A percentile compares a stretch with the other conserved stretches of the same genome.
Conservation (phyloP, 2,797 vertebrate species). For the Rhynchotus rufescens region DNA sequence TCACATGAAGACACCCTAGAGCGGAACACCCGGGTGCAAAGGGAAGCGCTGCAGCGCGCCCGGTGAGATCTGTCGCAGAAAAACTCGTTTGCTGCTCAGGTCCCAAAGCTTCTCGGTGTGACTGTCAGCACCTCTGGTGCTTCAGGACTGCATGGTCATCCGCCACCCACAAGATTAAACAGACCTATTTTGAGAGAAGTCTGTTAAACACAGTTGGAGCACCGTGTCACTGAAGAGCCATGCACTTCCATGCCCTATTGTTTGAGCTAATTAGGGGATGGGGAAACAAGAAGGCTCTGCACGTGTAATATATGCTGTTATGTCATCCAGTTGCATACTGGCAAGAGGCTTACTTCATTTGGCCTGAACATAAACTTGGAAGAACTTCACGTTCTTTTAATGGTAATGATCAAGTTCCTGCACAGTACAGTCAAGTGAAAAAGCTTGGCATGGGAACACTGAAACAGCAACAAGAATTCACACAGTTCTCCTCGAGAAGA, state of each 20-base stretch:
- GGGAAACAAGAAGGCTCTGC: conserved; percentile 32
- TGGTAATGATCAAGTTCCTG: conserved; percentile 55
- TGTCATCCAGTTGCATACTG: conserved; percentile 43
- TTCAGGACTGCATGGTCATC: not conserved
- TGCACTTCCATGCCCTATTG: conserved; percentile 7
- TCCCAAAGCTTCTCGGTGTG: not conserved
- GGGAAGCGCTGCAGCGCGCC: not conserved
- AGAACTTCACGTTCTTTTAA: conserved; percentile 68
- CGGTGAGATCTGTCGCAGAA: not conserved
- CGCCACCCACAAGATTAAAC: not conserved
- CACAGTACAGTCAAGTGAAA: conserved; percentile 44
- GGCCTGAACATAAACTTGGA: conserved; percentile 63
- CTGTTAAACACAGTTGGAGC: not conserved
- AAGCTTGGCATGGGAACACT: conserved; percentile 9
- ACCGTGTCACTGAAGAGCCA: not conserved
- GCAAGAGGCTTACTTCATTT: conserved; percentile 57
- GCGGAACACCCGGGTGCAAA: not conserved
- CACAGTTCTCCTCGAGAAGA: not conserved
- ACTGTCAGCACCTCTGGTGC: not conserved
- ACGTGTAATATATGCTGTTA: conserved; percentile 43
- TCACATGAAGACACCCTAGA: not conserved
- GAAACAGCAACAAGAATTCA: not conserved
- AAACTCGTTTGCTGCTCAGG: not conserved
- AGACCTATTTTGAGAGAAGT: not conserved
- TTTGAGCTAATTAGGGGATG: conserved; percentile 24